Base-by-base conservation (phyloP, 2,113 vertebrate genomes). In the Oreocharis arfaki region DNA sequence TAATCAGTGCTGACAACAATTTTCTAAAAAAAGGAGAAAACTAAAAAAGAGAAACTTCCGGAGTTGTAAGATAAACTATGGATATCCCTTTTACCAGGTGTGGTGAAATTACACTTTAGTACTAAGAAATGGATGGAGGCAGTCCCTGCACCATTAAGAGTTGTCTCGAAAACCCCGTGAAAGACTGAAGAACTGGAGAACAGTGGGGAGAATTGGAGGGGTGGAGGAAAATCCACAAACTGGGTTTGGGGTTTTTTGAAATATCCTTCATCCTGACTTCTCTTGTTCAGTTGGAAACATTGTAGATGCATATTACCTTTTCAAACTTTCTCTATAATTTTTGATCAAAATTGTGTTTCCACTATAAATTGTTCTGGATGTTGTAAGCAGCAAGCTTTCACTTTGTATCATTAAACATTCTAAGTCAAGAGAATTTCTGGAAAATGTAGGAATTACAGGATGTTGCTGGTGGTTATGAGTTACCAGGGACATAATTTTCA, bases 351-450 rank as follows among this genome's bases (percentile, higher is more conserved):
- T 11, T 11, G 3, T 5, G 10, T 68, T 80, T 80, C 47, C 47
- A 13, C 33, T 42, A 33, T 32, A 59, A 42, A 67, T 14, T 52
- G 4, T 27, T 82, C 33, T 32, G 4, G 52, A 37, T 0, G 0
- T 13, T 69, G 16, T 47, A 84, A 77, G 14, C 27, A 59, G 14
- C 35, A 32, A 91, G 14, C 6, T 86, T 85, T 55, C 26, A 69
- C 9, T 69, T 65, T 11, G 28, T 64, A 33, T 23, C 1, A 13
- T 42, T 79, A 89, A 70, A 20, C 10, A 39, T 69, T 74, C 16
- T 69, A 64, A 64, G 2, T 42, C 10, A 50, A 63, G 19, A 81
- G 11, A 61, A 53, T 35, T 82, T 74, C n/a, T 57, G 13, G 22
- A 33, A 70, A 23, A 46, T 67, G 60, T 39, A 85, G 44, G 19